phyloP scores from a whole-genome alignment of 2,113 vertebrate genomes.

The Entelurus aequoreus region DNA sequence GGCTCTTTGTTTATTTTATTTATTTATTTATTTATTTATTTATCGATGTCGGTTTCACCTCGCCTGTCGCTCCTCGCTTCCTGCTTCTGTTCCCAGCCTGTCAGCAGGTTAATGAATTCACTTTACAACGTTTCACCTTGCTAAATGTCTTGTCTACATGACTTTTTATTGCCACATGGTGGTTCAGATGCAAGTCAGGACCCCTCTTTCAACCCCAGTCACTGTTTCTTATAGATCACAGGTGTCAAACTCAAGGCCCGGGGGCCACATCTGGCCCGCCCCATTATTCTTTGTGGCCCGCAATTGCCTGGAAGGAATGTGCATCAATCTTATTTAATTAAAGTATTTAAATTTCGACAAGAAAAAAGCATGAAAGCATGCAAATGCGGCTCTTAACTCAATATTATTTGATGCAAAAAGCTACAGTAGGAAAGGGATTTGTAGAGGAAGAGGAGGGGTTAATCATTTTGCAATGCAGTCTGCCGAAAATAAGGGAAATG shows the following conservation, averaged over 20 bases:
- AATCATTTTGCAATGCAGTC: no score
- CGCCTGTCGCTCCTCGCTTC: slow-evolving; percentile 38
- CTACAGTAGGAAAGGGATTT: no score
- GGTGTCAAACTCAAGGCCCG: no score
- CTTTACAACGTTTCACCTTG: slow-evolving; percentile 23
- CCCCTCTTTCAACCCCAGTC: neutral
- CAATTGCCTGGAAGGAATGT: neutral
- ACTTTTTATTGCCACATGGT: neutral
- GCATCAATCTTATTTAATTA: neutral
- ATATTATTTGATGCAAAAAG: no score
- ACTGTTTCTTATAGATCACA: no score
- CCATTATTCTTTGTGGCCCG: no score
- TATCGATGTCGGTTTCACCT: slow-evolving; percentile 35
- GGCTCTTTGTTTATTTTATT: slow-evolving; percentile 1
- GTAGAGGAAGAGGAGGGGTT: no score
- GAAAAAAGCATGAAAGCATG: no score
- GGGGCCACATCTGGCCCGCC: no score
- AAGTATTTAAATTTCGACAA: neutral
- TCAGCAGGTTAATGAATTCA: slow-evolving; percentile 34
- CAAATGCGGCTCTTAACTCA: no score
- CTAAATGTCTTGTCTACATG: slow-evolving; percentile 6
- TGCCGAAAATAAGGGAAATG: no score
- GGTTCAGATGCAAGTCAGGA: neutral
- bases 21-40: neutral
- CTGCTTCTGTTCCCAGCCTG: slow-evolving; percentile 29